These are phyloP conservation scores for Drosophila paulistorum DNA, from an alignment of 1,140 invertebrate genomes.

Conservation along the genomic window DNA sequence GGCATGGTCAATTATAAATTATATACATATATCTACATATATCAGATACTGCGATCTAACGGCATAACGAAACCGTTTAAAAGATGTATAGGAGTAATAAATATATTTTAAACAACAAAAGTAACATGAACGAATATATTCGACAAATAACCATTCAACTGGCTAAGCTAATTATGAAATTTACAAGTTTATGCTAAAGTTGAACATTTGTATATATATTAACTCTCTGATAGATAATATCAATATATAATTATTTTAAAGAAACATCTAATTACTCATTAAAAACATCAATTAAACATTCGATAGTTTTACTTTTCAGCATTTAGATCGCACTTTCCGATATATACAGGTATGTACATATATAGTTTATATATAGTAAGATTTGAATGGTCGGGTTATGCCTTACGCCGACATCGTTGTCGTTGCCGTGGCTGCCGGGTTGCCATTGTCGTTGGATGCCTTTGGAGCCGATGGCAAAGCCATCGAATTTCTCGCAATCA, in stretches of 20 bases:
- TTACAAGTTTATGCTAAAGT: too few species aligned
- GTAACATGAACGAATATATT: too few species aligned
- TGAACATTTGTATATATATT: background rate
- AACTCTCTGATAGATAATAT: too few species aligned
- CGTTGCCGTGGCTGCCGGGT: constrained; percentile 18
- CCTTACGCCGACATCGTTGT: constrained; percentile 57
- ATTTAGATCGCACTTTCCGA: background rate
- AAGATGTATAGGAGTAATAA: too few species aligned
- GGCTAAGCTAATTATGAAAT: too few species aligned
- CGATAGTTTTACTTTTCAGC: constrained; percentile 19
- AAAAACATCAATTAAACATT: too few species aligned
- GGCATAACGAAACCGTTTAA: background rate
- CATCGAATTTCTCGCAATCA: constrained; percentile 51
- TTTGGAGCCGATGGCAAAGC: constrained; percentile 17
- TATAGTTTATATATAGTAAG: background rate
- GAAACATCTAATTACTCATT: too few species aligned
- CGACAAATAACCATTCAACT: too few species aligned
- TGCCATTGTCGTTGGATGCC: constrained; percentile 5
- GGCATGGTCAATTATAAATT: constrained; percentile 31
- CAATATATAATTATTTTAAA: too few species aligned
- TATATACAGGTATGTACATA: background rate
- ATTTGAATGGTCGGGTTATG: background rate
- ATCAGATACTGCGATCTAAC: background rate
- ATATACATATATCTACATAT: background rate
- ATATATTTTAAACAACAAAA: too few species aligned